Evolutionary conservation across 1,140 invertebrate species (phyloP), one percentile per base, ranked within the genome.

Genomic region (Thalassaphorura encarpata): DNA sequence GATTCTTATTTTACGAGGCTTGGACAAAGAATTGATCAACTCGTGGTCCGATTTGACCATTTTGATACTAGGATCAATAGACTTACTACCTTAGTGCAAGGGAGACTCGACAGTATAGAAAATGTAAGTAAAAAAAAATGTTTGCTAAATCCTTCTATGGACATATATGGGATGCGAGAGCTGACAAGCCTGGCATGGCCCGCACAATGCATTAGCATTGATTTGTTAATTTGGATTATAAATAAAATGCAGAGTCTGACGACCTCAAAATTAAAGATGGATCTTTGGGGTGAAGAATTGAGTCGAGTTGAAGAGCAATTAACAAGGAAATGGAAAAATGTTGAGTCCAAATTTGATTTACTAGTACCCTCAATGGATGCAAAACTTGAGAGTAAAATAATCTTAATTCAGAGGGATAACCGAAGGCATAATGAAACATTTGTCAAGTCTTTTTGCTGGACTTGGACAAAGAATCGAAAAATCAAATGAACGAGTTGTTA

Each of bases 241-340:
- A n/a, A n/a, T n/a, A n/a, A n/a, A n/a, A n/a, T 26, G 21, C 33
- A 61, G 59, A 56, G 53, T 27, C 18, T 56, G 0, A 39, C 55
- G 4, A 54, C 52, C 5, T 42, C 56, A 15, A 59, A 61, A 50
- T 29, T 62, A n/a, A 26, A 50, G 2, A 40, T 61, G 54, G 60
- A 64, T 19, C 21, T 64, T 21, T 56, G 54, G 50, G 54, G 41
- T 15, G 60, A 61, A 18, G 51, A 59, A 29, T 27, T 64, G 19
- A 61, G 42, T 27, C 52, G 59, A 21, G 41, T 61, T 36, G 56
- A 64, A 21, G 59, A 61, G 31, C 60, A 61, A 24, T 21, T 64
- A n/a, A 61, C 47, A 15, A 31, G 62, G 13, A 60, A 61, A 26
- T 64, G 52, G 55, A 64, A 64, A 31, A 58, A 39, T 15, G 43